A percentile compares a stretch with the other conserved stretches of the same genome.
phyloP scores from a whole-genome alignment of 2,113 vertebrate species.

The Gracilinanus agilis region DNA sequence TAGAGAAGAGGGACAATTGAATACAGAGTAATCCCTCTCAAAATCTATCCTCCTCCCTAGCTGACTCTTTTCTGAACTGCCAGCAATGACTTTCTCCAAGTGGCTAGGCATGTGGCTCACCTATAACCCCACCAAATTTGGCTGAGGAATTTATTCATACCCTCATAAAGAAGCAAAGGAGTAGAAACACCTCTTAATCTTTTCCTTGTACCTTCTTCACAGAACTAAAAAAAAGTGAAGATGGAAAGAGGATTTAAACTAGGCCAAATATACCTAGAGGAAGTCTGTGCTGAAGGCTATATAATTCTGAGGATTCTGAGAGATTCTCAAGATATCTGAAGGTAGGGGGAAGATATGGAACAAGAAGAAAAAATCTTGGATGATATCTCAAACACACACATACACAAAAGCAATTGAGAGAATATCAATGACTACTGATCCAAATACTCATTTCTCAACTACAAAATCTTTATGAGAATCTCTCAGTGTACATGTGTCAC shows the following conservation, averaged over 20 bases:
- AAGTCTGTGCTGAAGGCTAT: neutral
- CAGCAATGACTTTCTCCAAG: neutral
- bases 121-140: neutral
- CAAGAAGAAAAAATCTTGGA: neutral
- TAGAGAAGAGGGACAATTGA: neutral
- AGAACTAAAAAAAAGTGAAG: neutral
- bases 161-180: neutral
- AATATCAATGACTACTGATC: neutral
- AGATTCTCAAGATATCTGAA: neutral
- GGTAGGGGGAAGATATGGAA: neutral
- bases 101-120: neutral
- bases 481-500: neutral
- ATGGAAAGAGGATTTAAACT: neutral
- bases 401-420: neutral
- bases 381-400: neutral
- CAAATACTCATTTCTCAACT: neutral
- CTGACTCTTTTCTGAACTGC: neutral
- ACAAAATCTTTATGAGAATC: neutral
- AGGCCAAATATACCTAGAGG: neutral
- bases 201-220: neutral
- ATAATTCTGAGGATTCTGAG: neutral
- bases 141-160: neutral
- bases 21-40: neutral
- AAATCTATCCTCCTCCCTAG: neutral
- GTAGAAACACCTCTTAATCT: neutral